Base-by-base conservation (phyloP, 2,113 vertebrate species). In the Psittacula cyanocephala region DNA sequence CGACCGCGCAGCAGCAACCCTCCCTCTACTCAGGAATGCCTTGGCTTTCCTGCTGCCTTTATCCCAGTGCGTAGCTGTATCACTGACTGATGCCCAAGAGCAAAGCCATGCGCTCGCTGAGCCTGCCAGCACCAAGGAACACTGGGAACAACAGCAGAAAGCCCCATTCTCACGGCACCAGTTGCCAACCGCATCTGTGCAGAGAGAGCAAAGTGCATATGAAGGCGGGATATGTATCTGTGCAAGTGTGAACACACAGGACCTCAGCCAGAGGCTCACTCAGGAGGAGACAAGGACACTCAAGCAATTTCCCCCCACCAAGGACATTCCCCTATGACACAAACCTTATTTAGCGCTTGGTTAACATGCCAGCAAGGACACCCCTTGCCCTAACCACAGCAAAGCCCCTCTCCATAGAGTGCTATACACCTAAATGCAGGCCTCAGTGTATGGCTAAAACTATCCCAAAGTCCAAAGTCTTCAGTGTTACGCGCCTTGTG, bases 401-500 rank as follows among this genome's bases (percentile, higher is more conserved):
- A 55, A 92, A 91, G 82, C 76, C 74, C 47, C 60, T 86, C 89
- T 93, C 88, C 37, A 1, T 16, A 76, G 89, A 89, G 89, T 72
- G 72, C 81, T 90, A 70, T 72, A 78, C 47, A 49, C 3, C 6
- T 64, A 92, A 63, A 95, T 39, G 55, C 37, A 89, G 86, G 91
- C 93, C 90, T 88, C 75, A 55, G 76, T 70, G 91, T 93, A 96
- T 93, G 94, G 89, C 95, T 97, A 96, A 83, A 95, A 90, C 88
- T 63, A 88, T 81, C 86, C 87, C 70, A 93, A 94, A 91, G 88
- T 76, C 90, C 88, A 84, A 60, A 91, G 91, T 93, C 70, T 91
- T 96, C 95, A 92, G 93, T 96, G 86, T 96, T 91, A 84, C 17
- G 0, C 82, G 93, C 95, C 94, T 96, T 84, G 95, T 95, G 92